Evolutionary conservation across 2,113 vertebrate species (phyloP).

Genomic region (Cyprichromis sp.): DNA sequence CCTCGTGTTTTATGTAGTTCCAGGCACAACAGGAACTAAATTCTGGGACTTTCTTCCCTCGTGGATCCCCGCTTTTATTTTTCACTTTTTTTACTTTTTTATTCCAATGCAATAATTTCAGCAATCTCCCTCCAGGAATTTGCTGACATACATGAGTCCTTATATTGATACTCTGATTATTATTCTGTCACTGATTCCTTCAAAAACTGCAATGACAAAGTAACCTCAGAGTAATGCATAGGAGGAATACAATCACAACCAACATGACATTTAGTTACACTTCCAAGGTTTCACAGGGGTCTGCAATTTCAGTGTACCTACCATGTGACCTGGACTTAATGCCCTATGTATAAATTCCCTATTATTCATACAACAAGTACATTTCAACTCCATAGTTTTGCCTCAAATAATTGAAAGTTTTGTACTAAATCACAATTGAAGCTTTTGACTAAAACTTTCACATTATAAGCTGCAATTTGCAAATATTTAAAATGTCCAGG

Average conservation of each 20-base stretch:
- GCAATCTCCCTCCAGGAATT: not conserved
- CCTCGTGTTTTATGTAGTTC: not conserved
- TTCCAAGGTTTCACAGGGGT: not conserved
- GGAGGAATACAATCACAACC: not conserved
- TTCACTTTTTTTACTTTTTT: not conserved
- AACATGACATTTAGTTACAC: not conserved
- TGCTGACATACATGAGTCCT: not conserved
- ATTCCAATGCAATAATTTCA: not conserved
- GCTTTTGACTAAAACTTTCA: not conserved
- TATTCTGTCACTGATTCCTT: not conserved
- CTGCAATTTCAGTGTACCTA: not conserved
- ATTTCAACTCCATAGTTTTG: not conserved
- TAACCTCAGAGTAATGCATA: not conserved
- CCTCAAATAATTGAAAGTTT: not conserved
- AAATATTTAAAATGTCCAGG: not conserved
- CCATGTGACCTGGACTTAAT: not conserved
- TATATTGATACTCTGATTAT: not conserved
- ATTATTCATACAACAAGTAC: not conserved
- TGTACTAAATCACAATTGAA: not conserved
- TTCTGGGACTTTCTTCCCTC: not conserved
- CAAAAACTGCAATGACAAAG: not conserved
- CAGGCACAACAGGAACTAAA: not conserved
- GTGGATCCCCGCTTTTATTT: not conserved
- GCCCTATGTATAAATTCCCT: not conserved
- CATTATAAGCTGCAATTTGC: not conserved